A percentile compares a stretch with the other conserved stretches of the same genome.
Conservation (phyloP, 2,113 vertebrate genomes). For the Lonchura striata region DNA sequence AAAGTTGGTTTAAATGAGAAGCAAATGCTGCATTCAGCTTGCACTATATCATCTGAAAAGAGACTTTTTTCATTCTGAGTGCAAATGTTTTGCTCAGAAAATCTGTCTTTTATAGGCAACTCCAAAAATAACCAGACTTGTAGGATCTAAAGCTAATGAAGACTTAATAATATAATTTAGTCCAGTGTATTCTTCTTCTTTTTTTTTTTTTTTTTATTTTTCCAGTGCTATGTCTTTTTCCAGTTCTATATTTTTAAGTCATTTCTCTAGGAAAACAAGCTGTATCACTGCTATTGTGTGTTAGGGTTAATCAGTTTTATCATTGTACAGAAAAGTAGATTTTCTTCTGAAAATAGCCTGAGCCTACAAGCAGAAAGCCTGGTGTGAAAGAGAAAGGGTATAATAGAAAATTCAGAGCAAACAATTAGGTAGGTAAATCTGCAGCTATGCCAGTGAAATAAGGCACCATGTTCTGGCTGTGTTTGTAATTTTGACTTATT, state of each 20-base stretch:
- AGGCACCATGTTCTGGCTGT: not conserved
- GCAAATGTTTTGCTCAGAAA: not conserved
- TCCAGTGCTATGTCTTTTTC: not conserved
- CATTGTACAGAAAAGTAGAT: not conserved
- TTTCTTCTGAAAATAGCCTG: not conserved
- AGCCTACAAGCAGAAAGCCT: not conserved
- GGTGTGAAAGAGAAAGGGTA: not conserved
- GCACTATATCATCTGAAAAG: not conserved
- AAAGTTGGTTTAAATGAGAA: not conserved
- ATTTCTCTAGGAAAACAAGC: not conserved
- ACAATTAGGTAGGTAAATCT: not conserved
- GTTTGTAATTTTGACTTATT: not conserved
- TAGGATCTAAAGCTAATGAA: not conserved
- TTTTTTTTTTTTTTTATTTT: not conserved
- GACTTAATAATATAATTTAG: not conserved
- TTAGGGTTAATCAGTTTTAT: not conserved
- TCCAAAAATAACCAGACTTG: not conserved
- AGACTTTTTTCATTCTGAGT: not conserved
- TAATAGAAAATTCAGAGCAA: not conserved
- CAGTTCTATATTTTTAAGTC: not conserved
- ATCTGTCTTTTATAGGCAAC: not conserved
- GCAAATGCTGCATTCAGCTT: not conserved
- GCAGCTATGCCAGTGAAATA: not conserved
- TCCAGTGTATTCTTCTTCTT: not conserved
- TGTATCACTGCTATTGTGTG: not conserved